Percentiles rank a stretch among this genome's conserved stretches.
These are phyloP conservation scores for Hyposoter dolosus DNA, from an alignment of 2,888 invertebrate genomes.

Conservation along the genomic window DNA sequence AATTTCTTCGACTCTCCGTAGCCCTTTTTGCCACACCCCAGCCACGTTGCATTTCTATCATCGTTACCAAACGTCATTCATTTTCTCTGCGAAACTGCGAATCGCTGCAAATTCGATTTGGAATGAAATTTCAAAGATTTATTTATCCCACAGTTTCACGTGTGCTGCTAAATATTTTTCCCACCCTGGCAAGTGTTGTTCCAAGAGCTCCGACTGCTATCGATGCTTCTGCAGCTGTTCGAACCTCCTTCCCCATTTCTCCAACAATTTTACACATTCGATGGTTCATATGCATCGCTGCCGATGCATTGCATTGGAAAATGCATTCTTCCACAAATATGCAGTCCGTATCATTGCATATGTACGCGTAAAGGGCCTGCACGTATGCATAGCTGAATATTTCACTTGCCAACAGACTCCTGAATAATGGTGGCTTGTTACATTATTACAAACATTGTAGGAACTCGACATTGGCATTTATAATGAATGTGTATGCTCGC, in stretches of 20 bases:
- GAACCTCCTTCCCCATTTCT: background rate
- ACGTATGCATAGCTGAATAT: background rate
- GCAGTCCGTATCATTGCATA: background rate
- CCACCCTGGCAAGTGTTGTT: slow-evolving; percentile 8
- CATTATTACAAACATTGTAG: slow-evolving; percentile 14
- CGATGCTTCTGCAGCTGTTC: background rate
- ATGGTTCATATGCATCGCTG: slow-evolving; percentile 4
- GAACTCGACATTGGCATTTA: background rate
- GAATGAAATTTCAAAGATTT: slow-evolving; percentile 28
- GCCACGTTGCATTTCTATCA: background rate
- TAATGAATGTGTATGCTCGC: slow-evolving; percentile 3
- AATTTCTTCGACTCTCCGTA: background rate
- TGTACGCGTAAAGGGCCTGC: background rate
- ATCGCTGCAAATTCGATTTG: slow-evolving; percentile 38
- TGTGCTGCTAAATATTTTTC: slow-evolving; percentile 28
- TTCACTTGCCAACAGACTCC: slow-evolving; percentile 2
- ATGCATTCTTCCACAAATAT: slow-evolving; percentile 4
- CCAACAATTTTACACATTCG: slow-evolving; percentile 23
- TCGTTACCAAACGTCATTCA: background rate
- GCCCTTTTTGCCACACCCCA: background rate
- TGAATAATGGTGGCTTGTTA: background rate
- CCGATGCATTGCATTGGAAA: background rate
- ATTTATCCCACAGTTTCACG: slow-evolving; percentile 51
- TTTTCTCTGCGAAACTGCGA: background rate
- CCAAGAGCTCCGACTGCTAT: background rate